Evolutionary conservation across 2,888 invertebrate species (phyloP).

Genomic region (Ichneumoninae sp.): DNA sequence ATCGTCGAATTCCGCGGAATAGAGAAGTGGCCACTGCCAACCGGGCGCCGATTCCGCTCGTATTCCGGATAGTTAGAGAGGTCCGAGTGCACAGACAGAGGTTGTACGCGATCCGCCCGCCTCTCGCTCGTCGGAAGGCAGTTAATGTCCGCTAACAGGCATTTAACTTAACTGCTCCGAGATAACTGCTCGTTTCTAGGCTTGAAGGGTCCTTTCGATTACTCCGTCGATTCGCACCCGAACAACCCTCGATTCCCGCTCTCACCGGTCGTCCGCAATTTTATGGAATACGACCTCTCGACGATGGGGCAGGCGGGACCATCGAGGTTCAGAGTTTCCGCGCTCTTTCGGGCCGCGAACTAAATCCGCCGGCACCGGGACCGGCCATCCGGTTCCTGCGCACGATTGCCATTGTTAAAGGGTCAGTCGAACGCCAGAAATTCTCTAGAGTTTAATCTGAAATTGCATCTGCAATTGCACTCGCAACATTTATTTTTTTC

Average conservation of each 20-base stretch:
- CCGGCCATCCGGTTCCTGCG: background rate
- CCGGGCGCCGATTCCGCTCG: background rate
- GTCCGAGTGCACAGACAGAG: slow-evolving; percentile 1
- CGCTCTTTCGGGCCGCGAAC: slow-evolving; percentile 9
- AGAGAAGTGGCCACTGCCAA: slow-evolving; percentile 23
- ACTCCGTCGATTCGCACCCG: slow-evolving; percentile 71
- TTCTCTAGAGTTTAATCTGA: background rate
- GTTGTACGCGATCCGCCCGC: slow-evolving; percentile 67
- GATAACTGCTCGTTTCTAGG: slow-evolving; percentile 83
- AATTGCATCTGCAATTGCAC: background rate
- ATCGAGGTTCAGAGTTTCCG: slow-evolving; percentile 38
- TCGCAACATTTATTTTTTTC: background rate
- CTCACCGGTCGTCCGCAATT: slow-evolving; percentile 74
- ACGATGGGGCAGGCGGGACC: slow-evolving; percentile 63
- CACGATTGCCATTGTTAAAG: background rate
- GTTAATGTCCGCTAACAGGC: slow-evolving; percentile 84
- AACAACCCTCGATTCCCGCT: slow-evolving; percentile 46
- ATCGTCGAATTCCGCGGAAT: slow-evolving; percentile 73
- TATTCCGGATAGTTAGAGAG: background rate
- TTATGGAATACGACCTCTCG: slow-evolving; percentile 79
- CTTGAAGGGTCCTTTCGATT: slow-evolving; percentile 84
- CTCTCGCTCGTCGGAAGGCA: slow-evolving; percentile 64
- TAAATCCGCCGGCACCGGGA: background rate
- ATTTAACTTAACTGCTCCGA: slow-evolving; percentile 83
- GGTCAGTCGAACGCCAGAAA: background rate